A percentile compares a stretch with the other conserved stretches of the same genome.
Evolutionary conservation across 2,888 invertebrate genomes (phyloP).

Genomic region (Nemotelus pantherinus): DNA sequence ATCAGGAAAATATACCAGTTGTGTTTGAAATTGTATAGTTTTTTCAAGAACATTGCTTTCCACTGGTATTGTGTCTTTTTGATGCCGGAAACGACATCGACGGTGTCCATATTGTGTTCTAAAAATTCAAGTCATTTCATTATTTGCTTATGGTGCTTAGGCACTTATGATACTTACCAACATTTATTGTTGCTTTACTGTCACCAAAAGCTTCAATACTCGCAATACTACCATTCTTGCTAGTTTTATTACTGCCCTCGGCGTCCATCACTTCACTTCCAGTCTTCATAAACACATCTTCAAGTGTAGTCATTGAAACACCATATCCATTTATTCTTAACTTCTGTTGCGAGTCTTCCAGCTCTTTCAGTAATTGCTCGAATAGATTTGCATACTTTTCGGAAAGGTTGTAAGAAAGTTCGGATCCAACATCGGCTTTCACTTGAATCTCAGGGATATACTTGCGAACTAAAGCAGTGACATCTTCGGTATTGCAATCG

Average conservation of each 20-base stretch:
- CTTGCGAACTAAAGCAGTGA: slow-evolving; percentile 71
- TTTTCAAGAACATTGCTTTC: slow-evolving; percentile 74
- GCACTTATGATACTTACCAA: background rate
- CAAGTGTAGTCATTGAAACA: slow-evolving; percentile 84
- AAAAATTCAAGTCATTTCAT: background rate
- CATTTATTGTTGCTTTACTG: too few relatives aligned
- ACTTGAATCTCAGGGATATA: slow-evolving; percentile 74
- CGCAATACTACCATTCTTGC: background rate
- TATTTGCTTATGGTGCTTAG: background rate
- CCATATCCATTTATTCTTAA: slow-evolving; percentile 82
- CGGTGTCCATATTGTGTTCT: background rate
- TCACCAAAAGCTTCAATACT: background rate
- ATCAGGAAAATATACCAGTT: slow-evolving; percentile 73
- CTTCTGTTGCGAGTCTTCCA: slow-evolving; percentile 70
- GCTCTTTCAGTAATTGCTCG: slow-evolving; percentile 73
- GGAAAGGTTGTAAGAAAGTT: slow-evolving; percentile 76
- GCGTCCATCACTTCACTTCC: background rate
- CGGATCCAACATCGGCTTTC: slow-evolving; percentile 79
- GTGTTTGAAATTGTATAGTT: slow-evolving; percentile 71
- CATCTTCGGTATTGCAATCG: slow-evolving; percentile 65
- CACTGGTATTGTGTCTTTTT: slow-evolving; percentile 69
- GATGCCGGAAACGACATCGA: slow-evolving; percentile 51
- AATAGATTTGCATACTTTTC: slow-evolving; percentile 72
- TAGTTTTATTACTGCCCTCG: background rate
- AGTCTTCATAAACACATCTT: slow-evolving; percentile 80